Evolutionary conservation across 92 coral and sea anemone genomes (phyloP).

Genomic region (Galaxea fascicularis): DNA sequence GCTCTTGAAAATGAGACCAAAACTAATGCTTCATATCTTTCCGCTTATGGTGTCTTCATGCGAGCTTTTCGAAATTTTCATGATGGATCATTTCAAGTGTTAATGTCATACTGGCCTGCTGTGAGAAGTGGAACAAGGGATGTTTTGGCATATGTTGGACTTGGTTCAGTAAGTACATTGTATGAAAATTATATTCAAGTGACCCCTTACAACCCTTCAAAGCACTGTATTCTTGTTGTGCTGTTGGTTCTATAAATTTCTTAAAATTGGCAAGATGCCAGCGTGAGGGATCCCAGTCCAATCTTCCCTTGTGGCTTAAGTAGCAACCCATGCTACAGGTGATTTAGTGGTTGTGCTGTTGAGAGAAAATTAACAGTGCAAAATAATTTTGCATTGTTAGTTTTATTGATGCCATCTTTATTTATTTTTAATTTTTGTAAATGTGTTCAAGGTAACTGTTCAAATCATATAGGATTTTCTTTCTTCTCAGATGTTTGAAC

Average conservation of each 20-base stretch:
- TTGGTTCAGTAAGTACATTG: conserved; percentile 16
- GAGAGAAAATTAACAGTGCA: too few species aligned
- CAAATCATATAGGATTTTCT: neutral
- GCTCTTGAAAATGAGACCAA: neutral
- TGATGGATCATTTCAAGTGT: conserved; percentile 10
- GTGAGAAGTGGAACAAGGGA: conserved; percentile 31
- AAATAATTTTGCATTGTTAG: too few species aligned
- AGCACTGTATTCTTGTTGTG: too few species aligned
- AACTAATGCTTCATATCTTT: neutral
- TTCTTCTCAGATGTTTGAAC: conserved; percentile 58
- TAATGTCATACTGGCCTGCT: conserved; percentile 56
- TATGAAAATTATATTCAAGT: neutral
- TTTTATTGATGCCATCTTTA: too few species aligned
- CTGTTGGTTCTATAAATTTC: too few species aligned
- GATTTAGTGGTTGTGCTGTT: too few species aligned
- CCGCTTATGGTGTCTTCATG: conserved; percentile 39
- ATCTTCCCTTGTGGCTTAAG: too few species aligned
- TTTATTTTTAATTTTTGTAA: neutral
- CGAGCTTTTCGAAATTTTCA: conserved; percentile 60
- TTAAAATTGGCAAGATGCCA: too few species aligned
- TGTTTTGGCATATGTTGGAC: conserved; percentile 20
- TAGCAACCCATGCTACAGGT: too few species aligned
- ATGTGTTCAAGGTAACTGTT: neutral
- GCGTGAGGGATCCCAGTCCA: too few species aligned
- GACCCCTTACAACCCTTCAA: neutral